Evolutionary conservation across 2,113 vertebrate species (phyloP).

Genomic region (Rhinoderma darwinii): DNA sequence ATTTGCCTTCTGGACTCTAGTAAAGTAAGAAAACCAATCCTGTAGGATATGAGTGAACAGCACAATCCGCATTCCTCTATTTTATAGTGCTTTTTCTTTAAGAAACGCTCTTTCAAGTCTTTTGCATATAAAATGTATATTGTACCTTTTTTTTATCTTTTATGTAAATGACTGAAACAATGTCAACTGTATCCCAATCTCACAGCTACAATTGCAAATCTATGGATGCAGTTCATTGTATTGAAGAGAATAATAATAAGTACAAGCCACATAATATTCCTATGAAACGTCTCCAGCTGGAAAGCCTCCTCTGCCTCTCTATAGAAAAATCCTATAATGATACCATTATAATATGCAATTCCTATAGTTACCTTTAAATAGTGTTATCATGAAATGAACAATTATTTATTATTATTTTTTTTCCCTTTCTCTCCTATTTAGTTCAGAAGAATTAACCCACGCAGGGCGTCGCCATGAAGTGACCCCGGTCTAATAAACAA

Average conservation of each 20-base stretch:
- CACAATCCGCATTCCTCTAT: not conserved
- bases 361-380: slow-evolving; percentile 52
- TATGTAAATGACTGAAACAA: slow-evolving; percentile 11
- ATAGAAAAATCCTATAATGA: slow-evolving; percentile 33
- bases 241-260: not conserved
- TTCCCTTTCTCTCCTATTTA: not conserved
- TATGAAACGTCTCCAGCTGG: slow-evolving; percentile 23
- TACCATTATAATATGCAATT: slow-evolving; percentile 49
- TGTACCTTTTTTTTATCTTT: not conserved
- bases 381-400: slow-evolving; percentile 46
- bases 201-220: slow-evolving; percentile 14
- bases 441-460: slow-evolving; percentile 14
- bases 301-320: not conserved
- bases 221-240: not conserved
- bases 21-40: not conserved
- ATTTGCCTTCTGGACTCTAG: not conserved
- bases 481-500: slow-evolving; percentile 44
- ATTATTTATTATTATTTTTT: slow-evolving; percentile 51
- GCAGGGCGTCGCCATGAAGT: not conserved
- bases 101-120: not conserved
- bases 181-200: not conserved
- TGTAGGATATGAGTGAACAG: not conserved
- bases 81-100: not conserved
- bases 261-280: slow-evolving; percentile 18
- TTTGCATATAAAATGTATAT: not conserved